Evolutionary conservation across 2,888 invertebrate species (phyloP).

Genomic region (Latrodectus hesperus): DNA sequence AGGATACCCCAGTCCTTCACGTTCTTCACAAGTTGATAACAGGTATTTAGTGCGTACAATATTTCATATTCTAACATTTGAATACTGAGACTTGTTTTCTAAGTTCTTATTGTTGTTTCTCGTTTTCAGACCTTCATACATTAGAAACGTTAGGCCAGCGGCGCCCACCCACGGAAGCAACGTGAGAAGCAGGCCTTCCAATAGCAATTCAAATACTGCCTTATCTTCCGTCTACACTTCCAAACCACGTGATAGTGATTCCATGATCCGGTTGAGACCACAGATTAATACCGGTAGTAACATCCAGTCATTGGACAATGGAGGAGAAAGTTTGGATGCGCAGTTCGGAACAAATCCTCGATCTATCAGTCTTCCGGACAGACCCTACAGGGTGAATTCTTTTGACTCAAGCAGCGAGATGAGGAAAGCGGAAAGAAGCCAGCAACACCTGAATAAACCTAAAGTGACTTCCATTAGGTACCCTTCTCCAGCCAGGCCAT

Average conservation of each 20-base stretch:
- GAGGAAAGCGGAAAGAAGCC: constrained; percentile 47
- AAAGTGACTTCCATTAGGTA: constrained; percentile 49
- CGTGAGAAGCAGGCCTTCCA: constrained; percentile 35
- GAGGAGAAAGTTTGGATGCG: constrained; percentile 59
- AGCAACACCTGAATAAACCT: constrained; percentile 40
- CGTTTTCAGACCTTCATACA: constrained; percentile 16
- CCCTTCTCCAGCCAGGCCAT: constrained; percentile 23
- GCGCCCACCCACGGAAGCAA: constrained; percentile 63
- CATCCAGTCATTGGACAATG: constrained; percentile 54
- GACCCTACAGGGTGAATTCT: constrained; percentile 40
- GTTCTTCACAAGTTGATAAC: constrained; percentile 25
- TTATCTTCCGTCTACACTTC: constrained; percentile 40
- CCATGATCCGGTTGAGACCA: constrained; percentile 29
- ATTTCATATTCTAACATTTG: not conserved
- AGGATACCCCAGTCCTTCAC: not conserved
- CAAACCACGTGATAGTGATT: constrained; percentile 22
- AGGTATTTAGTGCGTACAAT: constrained; percentile 19
- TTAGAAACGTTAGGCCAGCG: constrained; percentile 33
- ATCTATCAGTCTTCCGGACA: constrained; percentile 58
- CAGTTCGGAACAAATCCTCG: constrained; percentile 65
- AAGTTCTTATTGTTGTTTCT: not conserved
- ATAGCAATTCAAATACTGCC: constrained; percentile 23
- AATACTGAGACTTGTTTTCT: not conserved
- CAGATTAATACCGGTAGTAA: not conserved
- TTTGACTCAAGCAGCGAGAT: constrained; percentile 42